Evolutionary conservation across 2,888 invertebrate species (phyloP).

Genomic region (Cosmia pyralina): DNA sequence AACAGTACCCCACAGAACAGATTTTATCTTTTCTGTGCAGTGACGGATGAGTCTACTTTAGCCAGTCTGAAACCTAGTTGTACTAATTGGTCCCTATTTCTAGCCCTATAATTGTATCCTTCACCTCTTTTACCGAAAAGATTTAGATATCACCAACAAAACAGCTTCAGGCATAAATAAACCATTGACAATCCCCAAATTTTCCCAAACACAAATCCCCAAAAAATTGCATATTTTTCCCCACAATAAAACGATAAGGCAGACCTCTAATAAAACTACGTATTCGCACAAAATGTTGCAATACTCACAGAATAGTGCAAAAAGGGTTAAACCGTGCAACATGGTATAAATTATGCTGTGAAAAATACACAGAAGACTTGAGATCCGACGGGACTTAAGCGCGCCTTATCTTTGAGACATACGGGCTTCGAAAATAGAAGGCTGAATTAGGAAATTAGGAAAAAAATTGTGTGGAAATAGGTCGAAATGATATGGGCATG

Average conservation of each 20-base stretch:
- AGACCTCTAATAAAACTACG: slow-evolving; percentile 32
- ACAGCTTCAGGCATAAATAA: slow-evolving; percentile 11
- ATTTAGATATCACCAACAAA: not conserved
- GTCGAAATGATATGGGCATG: not conserved
- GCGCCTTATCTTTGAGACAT: slow-evolving; percentile 60
- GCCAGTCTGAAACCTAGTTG: no score
- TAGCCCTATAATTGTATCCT: no score
- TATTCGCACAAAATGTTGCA: slow-evolving; percentile 47
- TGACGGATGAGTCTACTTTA: no score
- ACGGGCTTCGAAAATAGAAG: slow-evolving; percentile 1
- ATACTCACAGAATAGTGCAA: slow-evolving; percentile 54
- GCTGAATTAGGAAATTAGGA: not conserved
- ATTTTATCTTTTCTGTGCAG: no score
- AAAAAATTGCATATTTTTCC: slow-evolving; percentile 23
- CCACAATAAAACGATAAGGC: slow-evolving; percentile 35
- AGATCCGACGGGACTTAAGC: slow-evolving; percentile 56
- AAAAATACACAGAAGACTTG: slow-evolving; percentile 68
- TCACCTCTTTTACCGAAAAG: no score
- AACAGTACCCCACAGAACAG: no score
- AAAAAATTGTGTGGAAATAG: not conserved
- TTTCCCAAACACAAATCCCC: not conserved
- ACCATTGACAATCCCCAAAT: not conserved
- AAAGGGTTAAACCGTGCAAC: slow-evolving; percentile 65
- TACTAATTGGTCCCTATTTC: no score
- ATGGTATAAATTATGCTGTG: slow-evolving; percentile 70